Evolutionary conservation across 2,797 vertebrate species (phyloP).

Genomic region (Gymnoscopelus microlampas): DNA sequence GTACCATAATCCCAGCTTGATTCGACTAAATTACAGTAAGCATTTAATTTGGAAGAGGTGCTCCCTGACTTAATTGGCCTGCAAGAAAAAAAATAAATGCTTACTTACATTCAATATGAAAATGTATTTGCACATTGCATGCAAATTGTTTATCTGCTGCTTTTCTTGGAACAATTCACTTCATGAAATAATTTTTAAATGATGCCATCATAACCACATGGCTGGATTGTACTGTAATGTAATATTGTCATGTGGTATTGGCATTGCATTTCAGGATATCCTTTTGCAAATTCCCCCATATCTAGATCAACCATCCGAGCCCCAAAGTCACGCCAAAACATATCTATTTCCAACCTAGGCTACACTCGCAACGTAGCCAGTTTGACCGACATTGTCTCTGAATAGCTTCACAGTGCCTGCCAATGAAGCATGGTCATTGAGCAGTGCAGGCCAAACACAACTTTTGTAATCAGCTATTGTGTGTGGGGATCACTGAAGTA

Average conservation of each 20-base stretch:
- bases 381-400: conserved; percentile 17
- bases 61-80: not conserved
- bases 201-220: not conserved
- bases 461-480: conserved; percentile 17
- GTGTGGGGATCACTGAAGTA: conserved; percentile 11
- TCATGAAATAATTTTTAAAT: not conserved
- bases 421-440: not conserved
- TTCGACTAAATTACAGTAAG: not conserved
- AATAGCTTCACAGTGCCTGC: not conserved
- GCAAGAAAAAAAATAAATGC: not conserved
- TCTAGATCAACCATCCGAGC: not conserved
- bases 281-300: conserved; percentile 4
- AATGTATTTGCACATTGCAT: not conserved
- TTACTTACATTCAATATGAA: not conserved
- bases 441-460: conserved; percentile 3
- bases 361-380: not conserved
- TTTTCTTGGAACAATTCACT: not conserved
- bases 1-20: not conserved
- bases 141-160: not conserved
- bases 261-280: conserved; percentile 1
- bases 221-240: not conserved
- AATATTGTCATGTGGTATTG: not conserved
- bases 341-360: conserved; percentile 2
- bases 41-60: no score
- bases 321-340: not conserved